Conservation (phyloP, 1,140 invertebrate species). For the Berghia stephanieae region DNA sequence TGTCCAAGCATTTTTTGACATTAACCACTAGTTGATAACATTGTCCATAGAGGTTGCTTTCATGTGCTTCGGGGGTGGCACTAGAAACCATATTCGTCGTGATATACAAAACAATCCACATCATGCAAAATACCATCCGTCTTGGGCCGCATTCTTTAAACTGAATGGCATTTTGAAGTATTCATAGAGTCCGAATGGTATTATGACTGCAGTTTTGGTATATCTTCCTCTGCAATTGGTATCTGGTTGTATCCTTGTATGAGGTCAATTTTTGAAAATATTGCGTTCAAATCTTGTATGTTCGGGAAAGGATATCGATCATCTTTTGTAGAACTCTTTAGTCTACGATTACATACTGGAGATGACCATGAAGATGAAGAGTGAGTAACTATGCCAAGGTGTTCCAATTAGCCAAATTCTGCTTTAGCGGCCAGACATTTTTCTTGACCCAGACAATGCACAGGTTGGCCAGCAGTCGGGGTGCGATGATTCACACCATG, state of each 20-base stretch:
- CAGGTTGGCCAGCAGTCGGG: neutral
- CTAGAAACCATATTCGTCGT: neutral
- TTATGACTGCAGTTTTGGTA: constrained; percentile 39
- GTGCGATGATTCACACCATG: neutral
- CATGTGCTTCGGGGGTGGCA: neutral
- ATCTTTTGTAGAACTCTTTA: no score
- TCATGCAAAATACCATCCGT: constrained; percentile 6
- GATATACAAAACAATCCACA: constrained; percentile 1
- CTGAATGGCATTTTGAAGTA: constrained; percentile 34
- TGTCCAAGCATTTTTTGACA: constrained; percentile 3
- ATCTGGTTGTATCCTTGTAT: constrained; percentile 34
- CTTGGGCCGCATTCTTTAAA: constrained; percentile 19
- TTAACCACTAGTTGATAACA: neutral
- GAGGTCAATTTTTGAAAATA: constrained; percentile 37
- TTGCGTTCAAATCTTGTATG: constrained; percentile 25
- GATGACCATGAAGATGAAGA: constrained; percentile 60
- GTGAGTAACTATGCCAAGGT: neutral
- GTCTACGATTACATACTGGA: constrained; percentile 61
- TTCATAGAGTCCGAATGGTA: constrained; percentile 41
- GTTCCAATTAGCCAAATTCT: constrained; percentile 5
- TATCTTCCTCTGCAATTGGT: constrained; percentile 28
- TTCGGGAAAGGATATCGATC: no score
- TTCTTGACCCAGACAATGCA: neutral
- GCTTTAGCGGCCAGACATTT: neutral
- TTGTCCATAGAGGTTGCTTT: neutral